Evolutionary conservation across 1,140 invertebrate species (phyloP), one percentile per base, ranked within the genome.

Genomic region (Hyphantria cunea): DNA sequence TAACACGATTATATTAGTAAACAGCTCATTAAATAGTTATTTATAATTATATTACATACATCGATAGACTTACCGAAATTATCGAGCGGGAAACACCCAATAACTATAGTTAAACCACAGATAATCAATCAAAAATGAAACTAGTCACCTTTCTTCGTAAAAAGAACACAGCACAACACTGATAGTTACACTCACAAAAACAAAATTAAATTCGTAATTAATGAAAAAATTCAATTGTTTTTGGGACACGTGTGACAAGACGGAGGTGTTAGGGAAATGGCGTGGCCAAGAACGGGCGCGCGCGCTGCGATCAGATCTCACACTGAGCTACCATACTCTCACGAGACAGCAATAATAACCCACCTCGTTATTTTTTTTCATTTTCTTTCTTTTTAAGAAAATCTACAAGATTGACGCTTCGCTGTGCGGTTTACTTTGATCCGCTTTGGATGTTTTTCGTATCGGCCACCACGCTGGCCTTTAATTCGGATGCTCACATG

Each of bases 301-400:
- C 82, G 69, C 78, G 54, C 70, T 74, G 80, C 82, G 77, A 76
- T 66, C 82, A 56, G 72, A 80, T 62, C 72, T 78, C 76, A 74
- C 74, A 89, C 86, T 86, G 86, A 85, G 80, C 77, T 69, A 74
- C 72, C 65, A 55, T 60, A 60, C 56, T 60, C 70, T 58, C 67
- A 72, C 80, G 77, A 76, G 73, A 74, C 74, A 66, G 63, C 74
- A 78, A 76, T 77, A 76, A 52, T 53, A 81, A 78, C 72, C 68
- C 69, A 76, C 69, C 64, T 72, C 72, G 70, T 71, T 73, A 59
- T 72, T 72, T 73, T 25, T 68, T 81, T 78, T 80, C 82, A 39
- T 39, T 54, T 52, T 84, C 41, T 84, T 84, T 78, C 84, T 86
- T 84, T 84, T 67, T 80, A 78, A 80, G 76, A 72, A 88, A 88